phyloP scores from a whole-genome alignment of 35 echinoderm and acorn worm species.

The Diadema setosum region DNA sequence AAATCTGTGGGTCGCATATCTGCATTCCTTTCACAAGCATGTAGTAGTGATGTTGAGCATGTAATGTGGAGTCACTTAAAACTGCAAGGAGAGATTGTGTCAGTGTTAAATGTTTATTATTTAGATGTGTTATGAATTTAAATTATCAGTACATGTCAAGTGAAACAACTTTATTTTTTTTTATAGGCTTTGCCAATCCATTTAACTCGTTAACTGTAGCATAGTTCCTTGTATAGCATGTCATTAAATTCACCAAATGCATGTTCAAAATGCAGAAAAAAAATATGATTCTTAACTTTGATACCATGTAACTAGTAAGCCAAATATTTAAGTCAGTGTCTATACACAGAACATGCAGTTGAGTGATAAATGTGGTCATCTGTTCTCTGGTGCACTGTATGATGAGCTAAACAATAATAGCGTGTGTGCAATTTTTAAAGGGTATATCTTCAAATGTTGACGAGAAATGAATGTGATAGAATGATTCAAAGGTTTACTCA shows the following conservation, averaged over 20 bases:
- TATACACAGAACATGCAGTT: not conserved
- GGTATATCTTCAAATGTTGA: not conserved
- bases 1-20: not conserved
- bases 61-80: not conserved
- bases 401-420: not conserved
- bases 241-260: not conserved
- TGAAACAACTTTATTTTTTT: not conserved
- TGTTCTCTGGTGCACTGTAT: not conserved
- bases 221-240: not conserved
- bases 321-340: not conserved
- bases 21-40: not conserved
- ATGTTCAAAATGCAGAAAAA: not conserved
- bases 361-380: not conserved
- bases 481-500: too few species aligned
- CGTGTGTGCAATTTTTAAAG: conserved; percentile 28
- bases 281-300: not conserved
- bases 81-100: not conserved
- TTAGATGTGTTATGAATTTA: not conserved
- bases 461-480: not conserved
- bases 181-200: not conserved
- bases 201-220: not conserved
- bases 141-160: not conserved
- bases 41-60: not conserved
- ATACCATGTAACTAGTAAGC: conserved; percentile 1
- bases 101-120: not conserved